Evolutionary conservation across 2,797 vertebrate genomes (phyloP).

Genomic region (Acanthurus leucopareius): DNA sequence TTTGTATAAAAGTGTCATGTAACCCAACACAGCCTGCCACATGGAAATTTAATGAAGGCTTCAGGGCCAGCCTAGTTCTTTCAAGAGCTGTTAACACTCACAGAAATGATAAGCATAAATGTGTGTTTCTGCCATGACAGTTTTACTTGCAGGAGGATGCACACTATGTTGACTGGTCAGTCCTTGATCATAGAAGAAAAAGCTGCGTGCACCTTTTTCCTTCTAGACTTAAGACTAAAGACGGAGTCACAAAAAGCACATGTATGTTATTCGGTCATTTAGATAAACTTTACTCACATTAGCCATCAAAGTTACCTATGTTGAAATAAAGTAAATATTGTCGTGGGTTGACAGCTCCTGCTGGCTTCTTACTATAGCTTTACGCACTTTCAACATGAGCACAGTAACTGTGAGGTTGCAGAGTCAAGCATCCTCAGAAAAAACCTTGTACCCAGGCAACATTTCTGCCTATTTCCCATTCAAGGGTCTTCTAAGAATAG

Average conservation of each 20-base stretch:
- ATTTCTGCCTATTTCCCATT: background rate
- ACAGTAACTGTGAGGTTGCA: no score
- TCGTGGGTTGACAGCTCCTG: background rate
- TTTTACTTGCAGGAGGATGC: background rate
- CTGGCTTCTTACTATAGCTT: background rate
- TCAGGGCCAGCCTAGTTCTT: background rate
- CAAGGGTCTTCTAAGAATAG: background rate
- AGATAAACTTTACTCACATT: background rate
- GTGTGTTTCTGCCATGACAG: background rate
- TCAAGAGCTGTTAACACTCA: background rate
- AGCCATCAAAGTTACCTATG: no score
- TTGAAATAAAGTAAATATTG: background rate
- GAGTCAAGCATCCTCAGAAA: no score
- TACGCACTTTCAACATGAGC: background rate
- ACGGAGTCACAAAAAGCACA: background rate
- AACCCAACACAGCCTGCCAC: constrained; percentile 2
- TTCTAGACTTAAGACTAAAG: background rate
- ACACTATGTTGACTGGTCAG: background rate
- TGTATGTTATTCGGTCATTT: background rate
- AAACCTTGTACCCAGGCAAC: background rate
- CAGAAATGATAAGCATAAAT: no score
- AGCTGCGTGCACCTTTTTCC: background rate
- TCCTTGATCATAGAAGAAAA: background rate
- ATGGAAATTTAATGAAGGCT: constrained; percentile 21
- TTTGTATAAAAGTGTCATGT: constrained; percentile 1